These are phyloP conservation scores for Pipra filicauda DNA, from an alignment of 2,113 vertebrate species.

Conservation along the genomic window DNA sequence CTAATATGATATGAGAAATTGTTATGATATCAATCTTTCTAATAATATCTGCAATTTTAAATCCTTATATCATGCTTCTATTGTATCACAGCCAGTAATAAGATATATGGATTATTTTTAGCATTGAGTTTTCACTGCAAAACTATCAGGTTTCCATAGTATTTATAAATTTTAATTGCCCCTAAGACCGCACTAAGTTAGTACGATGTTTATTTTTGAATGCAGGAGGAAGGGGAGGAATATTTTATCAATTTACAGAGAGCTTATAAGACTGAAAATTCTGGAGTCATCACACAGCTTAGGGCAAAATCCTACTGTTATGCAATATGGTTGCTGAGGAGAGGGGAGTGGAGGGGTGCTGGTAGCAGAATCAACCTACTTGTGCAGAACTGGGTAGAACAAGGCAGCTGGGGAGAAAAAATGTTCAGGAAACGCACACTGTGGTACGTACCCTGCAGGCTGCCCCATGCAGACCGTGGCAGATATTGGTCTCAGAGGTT, in stretches of 20 bases:
- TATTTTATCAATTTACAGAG: constrained; percentile 1
- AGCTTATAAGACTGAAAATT: neutral
- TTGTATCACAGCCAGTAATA: constrained; percentile 16
- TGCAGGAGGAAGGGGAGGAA: neutral
- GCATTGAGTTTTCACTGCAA: constrained; percentile 29
- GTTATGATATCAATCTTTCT: constrained; percentile 50
- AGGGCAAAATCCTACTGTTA: constrained; percentile 28
- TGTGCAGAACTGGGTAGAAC: neutral
- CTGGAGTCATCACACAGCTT: neutral
- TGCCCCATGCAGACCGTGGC: neutral
- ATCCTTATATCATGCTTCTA: constrained; percentile 22
- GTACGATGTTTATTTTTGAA: neutral
- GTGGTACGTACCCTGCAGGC: accelerated
- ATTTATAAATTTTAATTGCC: constrained; percentile 39
- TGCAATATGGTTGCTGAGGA: neutral
- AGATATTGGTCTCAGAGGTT: neutral
- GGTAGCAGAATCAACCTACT: neutral
- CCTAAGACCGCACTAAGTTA: neutral
- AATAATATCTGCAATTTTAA: constrained; percentile 62
- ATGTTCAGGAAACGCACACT: neutral
- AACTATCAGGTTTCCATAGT: neutral
- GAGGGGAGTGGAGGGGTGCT: neutral
- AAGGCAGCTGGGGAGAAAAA: neutral
- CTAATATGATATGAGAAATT: constrained; percentile 45
- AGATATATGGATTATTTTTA: constrained; percentile 33